Evolutionary conservation across 2,113 vertebrate species (phyloP).

Genomic region (Trinectes maculatus): DNA sequence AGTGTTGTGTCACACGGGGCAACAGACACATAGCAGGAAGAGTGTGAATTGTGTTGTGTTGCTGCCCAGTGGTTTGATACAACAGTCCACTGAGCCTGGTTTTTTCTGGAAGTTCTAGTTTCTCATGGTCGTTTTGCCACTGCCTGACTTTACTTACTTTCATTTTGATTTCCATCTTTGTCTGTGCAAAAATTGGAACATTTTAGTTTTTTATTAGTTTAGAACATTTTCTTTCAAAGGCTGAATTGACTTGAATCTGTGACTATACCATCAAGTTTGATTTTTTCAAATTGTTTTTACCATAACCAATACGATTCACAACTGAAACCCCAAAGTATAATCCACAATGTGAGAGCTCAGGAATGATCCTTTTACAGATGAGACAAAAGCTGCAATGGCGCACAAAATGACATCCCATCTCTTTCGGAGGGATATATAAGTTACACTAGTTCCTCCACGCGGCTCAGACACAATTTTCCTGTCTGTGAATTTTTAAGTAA

Average conservation of each 20-base stretch:
- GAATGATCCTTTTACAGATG: conserved; percentile 2
- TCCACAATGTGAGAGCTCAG: background rate
- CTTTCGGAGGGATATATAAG: conserved; percentile 34
- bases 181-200: background rate
- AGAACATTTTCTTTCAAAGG: background rate
- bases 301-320: conserved; percentile 6
- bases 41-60: conserved; percentile 34
- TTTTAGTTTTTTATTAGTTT: background rate
- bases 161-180: background rate
- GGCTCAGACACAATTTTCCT: conserved; percentile 46
- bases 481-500: conserved; percentile 47
- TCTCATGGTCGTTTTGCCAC: conserved; percentile 26
- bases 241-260: conserved; percentile 5
- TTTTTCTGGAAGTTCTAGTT: conserved; percentile 1
- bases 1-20: conserved; percentile 8
- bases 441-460: conserved; percentile 17
- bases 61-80: conserved; percentile 7
- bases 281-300: background rate
- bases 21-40: conserved; percentile 46
- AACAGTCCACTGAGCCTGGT: background rate
- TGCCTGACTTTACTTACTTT: conserved; percentile 36
- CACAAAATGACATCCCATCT: conserved; percentile 42
- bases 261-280: background rate
- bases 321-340: background rate
- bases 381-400: conserved; percentile 8